Evolutionary conservation across 2,113 vertebrate genomes (phyloP).

Genomic region (Corythornis vintsioides): DNA sequence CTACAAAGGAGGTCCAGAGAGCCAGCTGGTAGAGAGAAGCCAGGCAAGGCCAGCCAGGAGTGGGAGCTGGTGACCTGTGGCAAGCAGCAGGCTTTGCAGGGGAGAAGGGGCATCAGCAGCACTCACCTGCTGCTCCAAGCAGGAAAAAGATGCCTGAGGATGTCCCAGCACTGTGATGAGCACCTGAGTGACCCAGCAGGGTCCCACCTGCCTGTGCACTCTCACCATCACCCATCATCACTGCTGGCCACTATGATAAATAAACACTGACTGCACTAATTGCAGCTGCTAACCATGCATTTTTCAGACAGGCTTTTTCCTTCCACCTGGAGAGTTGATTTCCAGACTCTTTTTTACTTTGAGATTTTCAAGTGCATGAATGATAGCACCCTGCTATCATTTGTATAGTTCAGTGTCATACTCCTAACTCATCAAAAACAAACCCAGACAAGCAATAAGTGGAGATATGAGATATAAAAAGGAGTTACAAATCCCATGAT

Average conservation of each 20-base stretch:
- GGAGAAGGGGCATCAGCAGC: accelerated
- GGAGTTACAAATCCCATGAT: background rate
- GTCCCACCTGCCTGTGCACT: background rate
- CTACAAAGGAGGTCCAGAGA: background rate
- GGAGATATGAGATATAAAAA: background rate
- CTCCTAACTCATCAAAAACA: background rate
- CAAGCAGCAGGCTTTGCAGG: accelerated
- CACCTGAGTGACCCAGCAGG: background rate
- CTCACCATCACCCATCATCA: background rate
- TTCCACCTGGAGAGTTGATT: background rate
- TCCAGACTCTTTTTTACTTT: background rate
- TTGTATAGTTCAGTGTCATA: background rate
- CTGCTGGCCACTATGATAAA: background rate
- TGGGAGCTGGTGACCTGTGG: background rate
- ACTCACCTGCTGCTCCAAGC: background rate
- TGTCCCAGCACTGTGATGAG: background rate
- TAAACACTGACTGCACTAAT: background rate
- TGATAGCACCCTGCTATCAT: accelerated
- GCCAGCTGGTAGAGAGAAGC: background rate
- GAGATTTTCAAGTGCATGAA: background rate
- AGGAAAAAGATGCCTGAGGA: background rate
- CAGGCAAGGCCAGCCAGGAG: background rate
- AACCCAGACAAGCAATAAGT: background rate
- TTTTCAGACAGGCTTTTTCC: background rate
- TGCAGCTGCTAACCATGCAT: background rate